Conservation (phyloP, 2,888 invertebrate genomes). For the Campaea margaritaria region DNA sequence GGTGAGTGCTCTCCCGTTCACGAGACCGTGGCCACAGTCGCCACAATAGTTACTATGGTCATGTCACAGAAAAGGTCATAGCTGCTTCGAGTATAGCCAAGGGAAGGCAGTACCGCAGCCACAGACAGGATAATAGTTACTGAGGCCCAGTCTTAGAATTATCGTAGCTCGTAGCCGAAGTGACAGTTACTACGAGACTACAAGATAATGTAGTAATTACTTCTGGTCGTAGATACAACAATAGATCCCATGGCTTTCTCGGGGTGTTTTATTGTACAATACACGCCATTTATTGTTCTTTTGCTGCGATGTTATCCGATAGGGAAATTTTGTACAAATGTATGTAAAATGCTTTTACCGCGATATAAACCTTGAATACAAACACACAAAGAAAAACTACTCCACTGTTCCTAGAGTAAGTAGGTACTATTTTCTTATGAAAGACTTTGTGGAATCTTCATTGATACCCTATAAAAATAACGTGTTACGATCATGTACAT, state of each 20-base stretch:
- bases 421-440: no score
- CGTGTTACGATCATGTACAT: no score
- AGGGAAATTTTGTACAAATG: slow-evolving; percentile 1
- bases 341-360: neutral
- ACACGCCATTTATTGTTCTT: slow-evolving; percentile 1
- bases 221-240: neutral
- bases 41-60: slow-evolving; percentile 9
- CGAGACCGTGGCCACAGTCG: slow-evolving; percentile 23
- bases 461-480: no score
- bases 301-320: slow-evolving; percentile 19
- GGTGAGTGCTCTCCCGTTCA: slow-evolving; percentile 58
- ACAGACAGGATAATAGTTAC: slow-evolving; percentile 1
- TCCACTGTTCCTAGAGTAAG: neutral
- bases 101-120: neutral
- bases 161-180: no score
- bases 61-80: slow-evolving; percentile 2
- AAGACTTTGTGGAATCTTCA: no score
- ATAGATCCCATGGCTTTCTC: slow-evolving; percentile 32
- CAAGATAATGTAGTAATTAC: no score
- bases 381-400: neutral
- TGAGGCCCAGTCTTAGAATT: slow-evolving; percentile 12
- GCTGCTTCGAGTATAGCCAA: neutral
- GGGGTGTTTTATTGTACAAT: slow-evolving; percentile 18
- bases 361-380: no score
- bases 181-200: slow-evolving; percentile 5